These are phyloP conservation scores for Notothenia rossii DNA, from an alignment of 2,113 vertebrate genomes.

Conservation along the genomic window DNA sequence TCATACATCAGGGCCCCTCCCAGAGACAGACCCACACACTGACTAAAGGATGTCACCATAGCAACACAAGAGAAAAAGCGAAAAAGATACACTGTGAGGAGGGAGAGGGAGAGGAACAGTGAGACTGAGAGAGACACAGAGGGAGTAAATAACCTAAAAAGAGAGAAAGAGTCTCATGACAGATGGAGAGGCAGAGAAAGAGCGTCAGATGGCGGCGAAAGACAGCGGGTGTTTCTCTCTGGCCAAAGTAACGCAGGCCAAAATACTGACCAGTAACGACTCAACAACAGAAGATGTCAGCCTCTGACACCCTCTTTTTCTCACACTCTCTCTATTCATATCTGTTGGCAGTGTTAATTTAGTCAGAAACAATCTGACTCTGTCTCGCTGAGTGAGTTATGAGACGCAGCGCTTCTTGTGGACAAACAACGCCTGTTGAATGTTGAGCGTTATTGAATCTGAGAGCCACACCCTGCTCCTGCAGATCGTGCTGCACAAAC, in stretches of 20 bases:
- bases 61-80: slow-evolving; percentile 76
- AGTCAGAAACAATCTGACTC: slow-evolving; percentile 65
- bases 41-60: slow-evolving; percentile 78
- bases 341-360: slow-evolving; percentile 58
- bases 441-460: slow-evolving; percentile 6
- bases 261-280: slow-evolving; percentile 64
- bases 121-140: slow-evolving; percentile 56
- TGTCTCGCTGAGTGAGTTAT: slow-evolving; percentile 52
- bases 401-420: slow-evolving; percentile 31
- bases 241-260: slow-evolving; percentile 44
- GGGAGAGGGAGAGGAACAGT: slow-evolving; percentile 58
- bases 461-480: slow-evolving; percentile 62
- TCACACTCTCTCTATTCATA: slow-evolving; percentile 66
- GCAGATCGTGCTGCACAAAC: slow-evolving; percentile 8
- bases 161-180: slow-evolving; percentile 59
- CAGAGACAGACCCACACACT: slow-evolving; percentile 66
- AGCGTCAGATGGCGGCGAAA: slow-evolving; percentile 68
- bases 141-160: slow-evolving; percentile 74
- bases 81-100: slow-evolving; percentile 64
- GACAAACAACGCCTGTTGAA: slow-evolving; percentile 35
- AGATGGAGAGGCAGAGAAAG: slow-evolving; percentile 74
- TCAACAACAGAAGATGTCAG: slow-evolving; percentile 71
- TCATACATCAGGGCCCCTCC: slow-evolving; percentile 76
- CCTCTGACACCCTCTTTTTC: slow-evolving; percentile 32
- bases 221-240: slow-evolving; percentile 68